These are phyloP conservation scores for Darevskia nairensis DNA, from an alignment of 2,797 vertebrate species.

Conservation along the genomic window DNA sequence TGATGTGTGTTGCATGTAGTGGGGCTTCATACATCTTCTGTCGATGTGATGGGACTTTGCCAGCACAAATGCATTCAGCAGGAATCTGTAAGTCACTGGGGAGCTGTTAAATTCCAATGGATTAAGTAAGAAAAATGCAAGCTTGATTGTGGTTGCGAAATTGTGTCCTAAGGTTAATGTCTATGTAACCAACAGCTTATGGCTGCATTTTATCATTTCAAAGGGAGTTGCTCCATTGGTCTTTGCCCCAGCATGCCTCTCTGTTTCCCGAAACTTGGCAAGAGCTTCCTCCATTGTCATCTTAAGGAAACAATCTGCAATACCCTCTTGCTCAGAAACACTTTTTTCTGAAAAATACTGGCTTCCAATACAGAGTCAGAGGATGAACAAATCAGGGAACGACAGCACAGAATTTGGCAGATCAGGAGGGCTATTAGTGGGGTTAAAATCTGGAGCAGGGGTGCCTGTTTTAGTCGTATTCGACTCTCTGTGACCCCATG, in stretches of 20 bases:
- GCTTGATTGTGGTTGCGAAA: not conserved
- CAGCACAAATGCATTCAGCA: slow-evolving; percentile 7
- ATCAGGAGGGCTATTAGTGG: not conserved
- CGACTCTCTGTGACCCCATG: too few relatives aligned
- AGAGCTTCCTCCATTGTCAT: not conserved
- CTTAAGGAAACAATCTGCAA: not conserved
- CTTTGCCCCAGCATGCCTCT: not conserved
- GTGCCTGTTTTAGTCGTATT: too few relatives aligned
- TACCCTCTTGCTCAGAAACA: not conserved
- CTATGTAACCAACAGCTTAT: not conserved
- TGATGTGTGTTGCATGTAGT: not conserved
- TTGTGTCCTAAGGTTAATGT: slow-evolving; percentile 17
- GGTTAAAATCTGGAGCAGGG: not conserved
- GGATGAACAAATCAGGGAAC: not conserved
- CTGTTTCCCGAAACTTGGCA: not conserved
- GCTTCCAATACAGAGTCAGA: too few relatives aligned
- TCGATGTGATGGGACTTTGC: not conserved
- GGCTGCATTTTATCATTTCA: not conserved
- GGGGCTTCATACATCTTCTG: not conserved
- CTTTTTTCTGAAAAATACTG: not conserved
- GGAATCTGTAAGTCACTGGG: not conserved
- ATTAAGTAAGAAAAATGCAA: slow-evolving; percentile 1
- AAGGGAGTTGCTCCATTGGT: not conserved
- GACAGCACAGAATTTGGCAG: not conserved
- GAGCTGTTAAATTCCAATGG: slow-evolving; percentile 12